Conservation (phyloP, 2,888 invertebrate genomes). For the Coecobrya sp. region DNA sequence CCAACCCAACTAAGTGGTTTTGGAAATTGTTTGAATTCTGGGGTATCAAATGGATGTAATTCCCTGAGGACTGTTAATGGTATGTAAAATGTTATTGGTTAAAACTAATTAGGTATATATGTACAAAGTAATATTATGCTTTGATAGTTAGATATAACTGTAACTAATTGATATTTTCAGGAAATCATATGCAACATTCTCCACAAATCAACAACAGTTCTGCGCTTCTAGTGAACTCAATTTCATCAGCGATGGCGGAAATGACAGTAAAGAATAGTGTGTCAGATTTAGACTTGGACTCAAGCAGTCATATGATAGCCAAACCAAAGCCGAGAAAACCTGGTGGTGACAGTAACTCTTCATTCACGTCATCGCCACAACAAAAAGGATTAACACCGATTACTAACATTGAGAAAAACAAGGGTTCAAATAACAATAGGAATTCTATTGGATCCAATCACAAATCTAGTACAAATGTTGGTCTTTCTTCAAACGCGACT, state of each 20-base stretch:
- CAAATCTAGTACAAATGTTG: conserved; percentile 71
- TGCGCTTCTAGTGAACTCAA: conserved; percentile 44
- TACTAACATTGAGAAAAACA: not conserved
- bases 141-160: too few species aligned
- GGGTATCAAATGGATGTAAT: conserved; percentile 53
- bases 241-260: conserved; percentile 64
- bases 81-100: too few species aligned
- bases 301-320: conserved; percentile 73
- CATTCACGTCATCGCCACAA: conserved; percentile 27
- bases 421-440: conserved; percentile 30
- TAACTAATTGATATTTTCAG: too few species aligned
- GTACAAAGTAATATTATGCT: too few species aligned
- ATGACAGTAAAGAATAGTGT: conserved; percentile 39
- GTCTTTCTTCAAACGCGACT: conserved; percentile 50
- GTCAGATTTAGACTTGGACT: conserved; percentile 52
- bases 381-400: conserved; percentile 36
- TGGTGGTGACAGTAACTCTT: conserved; percentile 3
- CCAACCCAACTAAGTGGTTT: not conserved
- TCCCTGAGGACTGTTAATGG: conserved; percentile 60
- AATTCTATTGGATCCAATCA: conserved; percentile 31
- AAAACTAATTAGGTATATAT: too few species aligned
- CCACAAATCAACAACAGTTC: conserved; percentile 31
- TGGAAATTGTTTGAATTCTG: conserved; percentile 31
- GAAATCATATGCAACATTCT: conserved; percentile 31
- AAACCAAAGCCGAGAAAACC: conserved; percentile 79